A percentile compares a stretch with the other conserved stretches of the same genome.
Conservation (phyloP, 2,113 vertebrate genomes). For the Sporophila hypoxantha region DNA sequence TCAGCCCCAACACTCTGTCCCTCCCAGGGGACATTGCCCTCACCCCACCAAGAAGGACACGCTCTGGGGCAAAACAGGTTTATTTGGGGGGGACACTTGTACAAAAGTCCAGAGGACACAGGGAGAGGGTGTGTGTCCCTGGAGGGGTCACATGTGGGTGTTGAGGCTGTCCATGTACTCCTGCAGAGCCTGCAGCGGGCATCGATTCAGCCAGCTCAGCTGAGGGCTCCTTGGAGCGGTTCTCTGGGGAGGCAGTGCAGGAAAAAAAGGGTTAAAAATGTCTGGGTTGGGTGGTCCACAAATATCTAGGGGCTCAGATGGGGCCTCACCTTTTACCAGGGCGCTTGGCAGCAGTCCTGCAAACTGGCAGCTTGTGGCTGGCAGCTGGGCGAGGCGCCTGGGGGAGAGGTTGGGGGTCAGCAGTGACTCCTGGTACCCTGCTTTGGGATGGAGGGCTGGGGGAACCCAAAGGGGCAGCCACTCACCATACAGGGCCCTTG, state of each 20-base stretch:
- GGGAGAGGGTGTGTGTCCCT: not conserved
- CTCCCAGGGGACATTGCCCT: fast-evolving
- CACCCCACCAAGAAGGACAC: not conserved
- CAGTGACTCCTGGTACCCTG: not conserved
- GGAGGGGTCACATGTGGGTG: slow-evolving; percentile 64
- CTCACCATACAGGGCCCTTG: not conserved
- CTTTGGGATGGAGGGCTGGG: not conserved
- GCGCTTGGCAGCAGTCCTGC: not conserved
- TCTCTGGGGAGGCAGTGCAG: slow-evolving; percentile 61
- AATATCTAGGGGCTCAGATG: not conserved
- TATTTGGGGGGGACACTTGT: not conserved
- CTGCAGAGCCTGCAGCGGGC: slow-evolving; percentile 88
- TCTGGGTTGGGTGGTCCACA: not conserved
- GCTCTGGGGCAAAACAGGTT: not conserved
- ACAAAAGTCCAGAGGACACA: not conserved
- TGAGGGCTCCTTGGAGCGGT: slow-evolving; percentile 69
- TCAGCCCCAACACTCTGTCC: not conserved
- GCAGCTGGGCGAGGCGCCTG: not conserved
- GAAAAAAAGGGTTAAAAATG: not conserved
- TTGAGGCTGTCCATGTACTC: slow-evolving; percentile 90
- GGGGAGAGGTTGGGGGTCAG: not conserved
- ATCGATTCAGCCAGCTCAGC: slow-evolving; percentile 88
- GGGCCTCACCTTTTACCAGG: not conserved
- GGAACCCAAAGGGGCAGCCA: not conserved
- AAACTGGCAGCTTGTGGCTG: not conserved